Evolutionary conservation across 1,140 invertebrate species (phyloP).

Genomic region (Elysia chlorotica): DNA sequence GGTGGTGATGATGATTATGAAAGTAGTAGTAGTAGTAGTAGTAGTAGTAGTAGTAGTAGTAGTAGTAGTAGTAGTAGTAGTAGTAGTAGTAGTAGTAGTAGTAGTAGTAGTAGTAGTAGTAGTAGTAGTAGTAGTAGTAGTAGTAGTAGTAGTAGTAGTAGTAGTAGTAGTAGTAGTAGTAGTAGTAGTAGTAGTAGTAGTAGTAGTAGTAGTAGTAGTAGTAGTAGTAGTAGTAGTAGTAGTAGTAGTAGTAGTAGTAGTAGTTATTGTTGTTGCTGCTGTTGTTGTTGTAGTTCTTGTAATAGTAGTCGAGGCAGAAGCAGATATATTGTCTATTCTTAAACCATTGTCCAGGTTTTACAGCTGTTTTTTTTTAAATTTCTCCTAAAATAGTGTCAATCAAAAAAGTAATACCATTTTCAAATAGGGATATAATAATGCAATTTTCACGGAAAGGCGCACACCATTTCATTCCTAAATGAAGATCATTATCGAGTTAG

Average conservation of each 20-base stretch:
- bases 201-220: slow-evolving; percentile 12
- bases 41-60: too few relatives aligned
- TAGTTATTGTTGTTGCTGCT: not conserved
- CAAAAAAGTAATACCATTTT: too few relatives aligned
- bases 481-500: too few relatives aligned
- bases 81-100: slow-evolving; percentile 12
- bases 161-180: slow-evolving; percentile 12
- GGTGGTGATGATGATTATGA: too few relatives aligned
- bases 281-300: not conserved
- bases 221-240: slow-evolving; percentile 12
- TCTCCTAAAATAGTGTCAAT: too few relatives aligned
- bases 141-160: slow-evolving; percentile 11
- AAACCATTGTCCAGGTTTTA: too few relatives aligned
- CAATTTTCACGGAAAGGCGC: too few relatives aligned
- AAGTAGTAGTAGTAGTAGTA: too few relatives aligned
- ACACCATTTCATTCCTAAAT: too few relatives aligned
- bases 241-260: slow-evolving; percentile 10
- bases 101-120: slow-evolving; percentile 11
- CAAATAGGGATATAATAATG: too few relatives aligned
- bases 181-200: slow-evolving; percentile 12
- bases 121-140: slow-evolving; percentile 10
- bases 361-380: too few relatives aligned
- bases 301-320: slow-evolving; percentile 2
- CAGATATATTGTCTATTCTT: too few relatives aligned
- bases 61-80: slow-evolving; percentile 10